Evolutionary conservation across 2,888 invertebrate species (phyloP).

Genomic region (Maniola hyperantus): DNA sequence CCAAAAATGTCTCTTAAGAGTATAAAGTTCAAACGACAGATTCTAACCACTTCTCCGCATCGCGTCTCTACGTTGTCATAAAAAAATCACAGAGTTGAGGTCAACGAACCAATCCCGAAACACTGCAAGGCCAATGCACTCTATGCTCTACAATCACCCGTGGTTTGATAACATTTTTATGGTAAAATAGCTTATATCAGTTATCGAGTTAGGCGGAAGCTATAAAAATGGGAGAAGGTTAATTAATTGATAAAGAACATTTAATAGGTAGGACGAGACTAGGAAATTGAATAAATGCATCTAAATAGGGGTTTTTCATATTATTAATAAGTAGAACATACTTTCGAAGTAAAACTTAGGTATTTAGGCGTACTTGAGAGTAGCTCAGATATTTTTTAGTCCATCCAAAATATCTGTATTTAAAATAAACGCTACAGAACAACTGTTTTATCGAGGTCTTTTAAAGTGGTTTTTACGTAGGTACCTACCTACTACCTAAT

Average conservation of each 20-base stretch:
- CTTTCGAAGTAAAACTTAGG: no score
- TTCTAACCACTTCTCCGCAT: constrained; percentile 16
- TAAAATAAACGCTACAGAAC: no score
- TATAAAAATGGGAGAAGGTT: constrained; percentile 18
- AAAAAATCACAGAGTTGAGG: constrained; percentile 47
- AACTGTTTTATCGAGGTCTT: no score
- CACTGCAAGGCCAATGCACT: constrained; percentile 47
- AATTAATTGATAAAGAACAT: constrained; percentile 6
- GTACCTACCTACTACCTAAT: no score
- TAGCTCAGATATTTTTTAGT: no score
- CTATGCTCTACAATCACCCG: constrained; percentile 35
- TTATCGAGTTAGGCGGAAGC: constrained; percentile 24
- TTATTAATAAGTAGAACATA: no score
- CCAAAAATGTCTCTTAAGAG: background rate
- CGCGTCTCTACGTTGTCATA: constrained; percentile 40
- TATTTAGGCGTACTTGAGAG: no score
- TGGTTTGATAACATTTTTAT: constrained; percentile 33
- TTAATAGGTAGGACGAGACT: background rate
- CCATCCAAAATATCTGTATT: no score
- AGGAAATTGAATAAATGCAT: background rate
- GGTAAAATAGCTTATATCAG: constrained; percentile 27
- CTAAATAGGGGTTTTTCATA: background rate
- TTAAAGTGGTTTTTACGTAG: no score
- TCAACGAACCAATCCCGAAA: constrained; percentile 46
- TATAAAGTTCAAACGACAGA: constrained; percentile 19